These are phyloP conservation scores for Phyllotis vaccarum DNA, from an alignment of 2,797 vertebrate species.

Conservation along the genomic window DNA sequence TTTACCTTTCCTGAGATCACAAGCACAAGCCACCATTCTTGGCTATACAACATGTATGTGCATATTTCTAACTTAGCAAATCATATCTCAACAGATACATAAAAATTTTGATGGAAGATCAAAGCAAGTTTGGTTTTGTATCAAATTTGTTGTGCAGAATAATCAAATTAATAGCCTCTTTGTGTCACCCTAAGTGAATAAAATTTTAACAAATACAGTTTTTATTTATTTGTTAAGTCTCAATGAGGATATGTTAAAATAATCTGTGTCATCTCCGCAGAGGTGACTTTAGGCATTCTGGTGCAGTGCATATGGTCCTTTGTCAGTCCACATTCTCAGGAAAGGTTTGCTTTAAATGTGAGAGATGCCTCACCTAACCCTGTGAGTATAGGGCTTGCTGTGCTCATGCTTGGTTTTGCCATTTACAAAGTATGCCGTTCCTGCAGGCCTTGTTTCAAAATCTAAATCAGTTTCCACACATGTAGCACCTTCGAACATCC, in stretches of 20 bases:
- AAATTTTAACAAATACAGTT: slow-evolving; percentile 50
- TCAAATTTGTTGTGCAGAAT: background rate
- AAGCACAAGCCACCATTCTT: background rate
- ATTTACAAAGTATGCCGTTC: background rate
- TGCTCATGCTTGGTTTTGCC: background rate
- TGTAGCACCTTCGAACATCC: background rate
- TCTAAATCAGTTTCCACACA: background rate
- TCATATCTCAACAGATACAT: background rate
- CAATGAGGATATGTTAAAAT: slow-evolving; percentile 36
- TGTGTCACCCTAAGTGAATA: background rate
- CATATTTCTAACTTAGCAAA: background rate
- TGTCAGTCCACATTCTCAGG: background rate
- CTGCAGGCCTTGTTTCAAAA: background rate
- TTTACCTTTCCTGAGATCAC: background rate
- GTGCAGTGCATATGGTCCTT: accelerated
- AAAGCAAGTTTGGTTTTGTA: background rate
- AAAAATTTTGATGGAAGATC: background rate
- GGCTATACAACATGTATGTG: background rate
- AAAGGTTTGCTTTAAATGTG: background rate
- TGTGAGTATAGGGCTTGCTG: background rate
- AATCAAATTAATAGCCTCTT: slow-evolving; percentile 39
- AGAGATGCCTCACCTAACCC: background rate
- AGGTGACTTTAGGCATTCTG: background rate
- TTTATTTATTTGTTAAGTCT: slow-evolving; percentile 3
- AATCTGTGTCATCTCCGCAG: background rate